phyloP scores from a whole-genome alignment of 2,797 vertebrate genomes.

The Malacoraja senta region DNA sequence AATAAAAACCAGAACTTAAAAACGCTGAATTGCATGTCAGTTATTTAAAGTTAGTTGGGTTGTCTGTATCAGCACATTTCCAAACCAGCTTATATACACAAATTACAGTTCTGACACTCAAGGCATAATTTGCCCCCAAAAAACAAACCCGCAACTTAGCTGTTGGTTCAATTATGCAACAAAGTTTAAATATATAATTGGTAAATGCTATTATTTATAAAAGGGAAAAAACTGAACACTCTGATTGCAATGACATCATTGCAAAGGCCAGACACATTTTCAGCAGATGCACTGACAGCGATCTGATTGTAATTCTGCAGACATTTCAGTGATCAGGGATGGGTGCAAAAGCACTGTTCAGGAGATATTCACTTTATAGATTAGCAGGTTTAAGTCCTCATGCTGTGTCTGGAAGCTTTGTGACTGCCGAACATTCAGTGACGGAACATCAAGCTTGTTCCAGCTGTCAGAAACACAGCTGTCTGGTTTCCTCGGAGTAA shows the following conservation, averaged over 20 bases:
- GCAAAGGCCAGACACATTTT: neutral
- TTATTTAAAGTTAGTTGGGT: neutral
- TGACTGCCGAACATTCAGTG: constrained; percentile 63
- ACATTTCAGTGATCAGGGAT: neutral
- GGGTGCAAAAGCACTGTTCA: constrained; percentile 38
- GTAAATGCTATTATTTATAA: neutral
- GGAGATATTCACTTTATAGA: constrained; percentile 45
- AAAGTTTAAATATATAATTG: neutral
- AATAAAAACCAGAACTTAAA: neutral
- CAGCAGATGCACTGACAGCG: neutral
- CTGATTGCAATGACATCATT: neutral
- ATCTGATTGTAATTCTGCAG: neutral
- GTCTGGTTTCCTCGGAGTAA: constrained; percentile 78
- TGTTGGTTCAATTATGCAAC: neutral
- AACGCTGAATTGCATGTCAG: neutral
- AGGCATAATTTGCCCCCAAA: neutral
- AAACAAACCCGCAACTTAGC: neutral
- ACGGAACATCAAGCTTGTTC: constrained; percentile 67
- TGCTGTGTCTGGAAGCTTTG: constrained; percentile 58
- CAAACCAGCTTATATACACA: neutral
- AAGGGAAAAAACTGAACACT: neutral
- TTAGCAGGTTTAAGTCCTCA: constrained; percentile 55
- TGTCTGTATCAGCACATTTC: neutral
- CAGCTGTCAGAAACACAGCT: constrained; percentile 86
- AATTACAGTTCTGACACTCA: too few relatives aligned